Percentiles rank a stretch among this genome's conserved stretches.
These are phyloP conservation scores for Congeria kusceri DNA, from an alignment of 2,888 invertebrate genomes.

Conservation along the genomic window DNA sequence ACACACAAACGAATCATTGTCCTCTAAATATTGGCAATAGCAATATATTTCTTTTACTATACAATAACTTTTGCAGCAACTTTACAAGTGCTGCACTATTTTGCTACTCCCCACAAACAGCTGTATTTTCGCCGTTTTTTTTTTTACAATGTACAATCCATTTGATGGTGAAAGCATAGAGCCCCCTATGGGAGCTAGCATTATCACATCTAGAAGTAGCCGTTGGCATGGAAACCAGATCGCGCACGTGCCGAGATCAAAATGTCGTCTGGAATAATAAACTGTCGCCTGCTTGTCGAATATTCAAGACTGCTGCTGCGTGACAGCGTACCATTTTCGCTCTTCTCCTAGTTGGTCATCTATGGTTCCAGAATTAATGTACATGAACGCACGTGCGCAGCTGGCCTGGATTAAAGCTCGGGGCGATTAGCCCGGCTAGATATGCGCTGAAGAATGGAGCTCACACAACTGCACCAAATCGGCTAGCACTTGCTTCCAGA, in stretches of 20 bases:
- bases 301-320: background rate
- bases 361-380: too few relatives aligned
- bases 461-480: constrained; percentile 19
- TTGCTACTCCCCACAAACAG: background rate
- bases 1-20: too few relatives aligned
- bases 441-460: too few relatives aligned
- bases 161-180: constrained; percentile 44
- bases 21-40: too few relatives aligned
- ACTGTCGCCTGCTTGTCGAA: background rate
- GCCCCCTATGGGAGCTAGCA: constrained; percentile 27
- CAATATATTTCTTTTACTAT: background rate
- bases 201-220: constrained; percentile 60
- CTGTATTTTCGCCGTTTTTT: too few relatives aligned
- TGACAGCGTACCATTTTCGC: background rate
- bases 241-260: constrained; percentile 58
- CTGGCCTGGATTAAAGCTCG: too few relatives aligned
- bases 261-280: background rate
- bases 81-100: constrained; percentile 1
- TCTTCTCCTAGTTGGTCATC: background rate
- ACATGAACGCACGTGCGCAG: too few relatives aligned
- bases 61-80: background rate
- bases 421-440: too few relatives aligned
- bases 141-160: constrained; percentile 25
- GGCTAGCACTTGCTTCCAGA: constrained; percentile 65
- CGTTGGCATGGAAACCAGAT: constrained; percentile 49